These are phyloP conservation scores for Heliconius hewitsoni DNA, from an alignment of 1,140 invertebrate species.

Conservation along the genomic window DNA sequence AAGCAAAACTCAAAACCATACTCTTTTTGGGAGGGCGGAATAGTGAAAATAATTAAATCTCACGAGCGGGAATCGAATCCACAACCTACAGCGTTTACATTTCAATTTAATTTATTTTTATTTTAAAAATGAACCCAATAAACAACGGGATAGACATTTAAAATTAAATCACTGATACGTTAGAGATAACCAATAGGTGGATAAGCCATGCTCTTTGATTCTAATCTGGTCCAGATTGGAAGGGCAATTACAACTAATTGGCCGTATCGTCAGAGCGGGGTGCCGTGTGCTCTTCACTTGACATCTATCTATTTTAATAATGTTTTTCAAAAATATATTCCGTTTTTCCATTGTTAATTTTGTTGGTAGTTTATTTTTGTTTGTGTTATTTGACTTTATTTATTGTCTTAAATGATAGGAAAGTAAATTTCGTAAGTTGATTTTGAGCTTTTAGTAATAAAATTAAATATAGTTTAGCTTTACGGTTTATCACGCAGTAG, in stretches of 20 bases:
- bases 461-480: no score
- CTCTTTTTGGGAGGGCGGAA: no score
- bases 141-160: not conserved
- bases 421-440: no score
- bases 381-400: no score
- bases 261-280: slow-evolving; percentile 9
- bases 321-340: not conserved
- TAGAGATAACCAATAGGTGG: not conserved
- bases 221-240: slow-evolving; percentile 12
- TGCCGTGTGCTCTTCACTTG: not conserved
- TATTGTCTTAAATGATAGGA: no score
- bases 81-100: no score
- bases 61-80: no score
- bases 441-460: no score
- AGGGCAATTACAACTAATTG: slow-evolving; percentile 8
- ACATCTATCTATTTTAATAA: not conserved
- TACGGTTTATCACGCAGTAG: no score
- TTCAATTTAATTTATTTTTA: no score
- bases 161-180: not conserved
- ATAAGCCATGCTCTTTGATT: slow-evolving; percentile 10
- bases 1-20: no score
- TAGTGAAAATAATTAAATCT: no score
- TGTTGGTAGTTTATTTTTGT: not conserved
- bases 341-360: not conserved
- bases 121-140: not conserved